These are phyloP conservation scores for Mus minutoides DNA, from an alignment of 2,797 vertebrate species.

Conservation along the genomic window DNA sequence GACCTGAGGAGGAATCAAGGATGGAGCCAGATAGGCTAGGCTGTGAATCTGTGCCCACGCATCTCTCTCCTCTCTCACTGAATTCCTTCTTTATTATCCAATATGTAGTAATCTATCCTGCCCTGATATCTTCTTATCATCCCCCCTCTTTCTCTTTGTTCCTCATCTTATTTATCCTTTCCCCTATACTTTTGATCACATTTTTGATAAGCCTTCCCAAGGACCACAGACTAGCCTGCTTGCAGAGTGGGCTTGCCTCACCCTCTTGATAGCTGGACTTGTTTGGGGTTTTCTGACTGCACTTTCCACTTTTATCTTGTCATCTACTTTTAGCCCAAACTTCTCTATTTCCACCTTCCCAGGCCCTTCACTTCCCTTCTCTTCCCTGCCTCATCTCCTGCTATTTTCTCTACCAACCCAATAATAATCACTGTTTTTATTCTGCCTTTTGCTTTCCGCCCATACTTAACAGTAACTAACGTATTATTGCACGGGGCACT, in stretches of 20 bases:
- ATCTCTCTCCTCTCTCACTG: neutral
- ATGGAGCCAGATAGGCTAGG: neutral
- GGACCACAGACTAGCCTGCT: neutral
- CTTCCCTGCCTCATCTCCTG: neutral
- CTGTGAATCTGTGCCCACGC: neutral
- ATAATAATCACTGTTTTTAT: neutral
- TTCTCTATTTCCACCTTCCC: neutral
- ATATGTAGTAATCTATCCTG: neutral
- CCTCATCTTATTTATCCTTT: neutral
- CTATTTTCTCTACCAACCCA: neutral
- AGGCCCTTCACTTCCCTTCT: neutral
- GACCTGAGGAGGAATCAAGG: neutral
- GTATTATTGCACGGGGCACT: neutral
- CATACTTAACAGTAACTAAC: neutral
- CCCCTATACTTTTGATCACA: neutral
- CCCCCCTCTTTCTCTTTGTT: neutral
- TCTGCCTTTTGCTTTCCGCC: neutral
- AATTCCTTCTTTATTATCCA: neutral
- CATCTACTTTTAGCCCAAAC: neutral
- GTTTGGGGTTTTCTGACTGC: neutral
- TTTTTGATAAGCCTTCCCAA: neutral
- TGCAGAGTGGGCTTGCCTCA: neutral
- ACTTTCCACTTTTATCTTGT: neutral
- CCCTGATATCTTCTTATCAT: neutral
- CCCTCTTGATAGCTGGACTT: neutral